Base-by-base conservation (phyloP, 2,797 vertebrate genomes). In the Coracias cyanogaster region DNA sequence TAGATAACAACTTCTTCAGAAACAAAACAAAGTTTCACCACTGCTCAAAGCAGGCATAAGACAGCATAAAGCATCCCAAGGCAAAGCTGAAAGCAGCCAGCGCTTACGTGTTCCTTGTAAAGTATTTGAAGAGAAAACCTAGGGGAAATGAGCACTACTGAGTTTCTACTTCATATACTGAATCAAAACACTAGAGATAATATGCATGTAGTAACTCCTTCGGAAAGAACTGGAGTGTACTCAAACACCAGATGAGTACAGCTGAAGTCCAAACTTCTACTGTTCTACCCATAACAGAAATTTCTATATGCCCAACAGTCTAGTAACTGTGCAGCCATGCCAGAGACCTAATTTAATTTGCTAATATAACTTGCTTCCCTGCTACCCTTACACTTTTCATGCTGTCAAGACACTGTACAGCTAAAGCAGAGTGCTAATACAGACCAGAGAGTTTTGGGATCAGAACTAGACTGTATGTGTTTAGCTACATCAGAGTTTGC, bases 51-150 rank as follows among this genome's bases (percentile, higher is more conserved):
- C 3, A 19, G 10, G 13, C 19, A 22, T 29, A 57, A 49, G 25
- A 33, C 57, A 93, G 48, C 11, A 82, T 8, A 26, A 83, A 46
- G 25, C 24, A 80, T 28, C 15, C 22, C 54, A 66, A 92, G 15
- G 48, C 33, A 80, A 95, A 94, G 39, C 20, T 49, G 57, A 92
- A 79, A 90, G 51, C 41, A 89, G 76, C 1, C 57, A 70, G 28
- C 0, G 0, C 8, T 65, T 12, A 29, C 17, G 24, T 39, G 35
- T 13, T 18, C 29, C 51, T 72, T 84, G 51, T 21, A 31, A 62
- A 29, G 5, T 20, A 51, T 15, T 89, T 60, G 10, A 60, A 54
- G 18, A 70, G 43, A 72, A 92, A 86, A 55, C 9, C 9, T 21
- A 29, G 4, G 28, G 49, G 37, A 76, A 92, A 80, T 49, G 17